Percentiles rank a stretch among this genome's conserved stretches.
These are phyloP conservation scores for Drosophila kuntzei DNA, from an alignment of 2,888 invertebrate species.

Conservation along the genomic window DNA sequence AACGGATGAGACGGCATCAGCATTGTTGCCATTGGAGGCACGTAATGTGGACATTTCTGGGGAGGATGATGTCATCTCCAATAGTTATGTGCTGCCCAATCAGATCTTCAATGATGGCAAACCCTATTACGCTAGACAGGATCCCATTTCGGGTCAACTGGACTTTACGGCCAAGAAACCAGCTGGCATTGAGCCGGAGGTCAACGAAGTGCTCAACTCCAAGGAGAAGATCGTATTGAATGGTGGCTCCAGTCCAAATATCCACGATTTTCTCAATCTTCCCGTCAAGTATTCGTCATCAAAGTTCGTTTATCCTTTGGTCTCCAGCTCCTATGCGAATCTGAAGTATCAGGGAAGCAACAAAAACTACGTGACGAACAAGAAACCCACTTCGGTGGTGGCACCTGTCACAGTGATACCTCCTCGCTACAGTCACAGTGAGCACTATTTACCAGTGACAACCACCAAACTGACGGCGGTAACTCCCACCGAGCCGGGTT, in stretches of 20 bases:
- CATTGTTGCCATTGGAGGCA: slow-evolving; percentile 81
- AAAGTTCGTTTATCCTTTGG: slow-evolving; percentile 89
- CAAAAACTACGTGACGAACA: slow-evolving; percentile 86
- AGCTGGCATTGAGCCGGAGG: slow-evolving; percentile 84
- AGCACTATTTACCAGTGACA: slow-evolving; percentile 74
- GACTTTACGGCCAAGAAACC: slow-evolving; percentile 88
- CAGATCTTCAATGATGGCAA: slow-evolving; percentile 89
- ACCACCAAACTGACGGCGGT: slow-evolving; percentile 81
- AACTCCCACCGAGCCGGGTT: slow-evolving; percentile 59
- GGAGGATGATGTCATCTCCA: slow-evolving; percentile 83
- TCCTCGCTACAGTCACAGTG: slow-evolving; percentile 71
- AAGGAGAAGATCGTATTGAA: slow-evolving; percentile 88
- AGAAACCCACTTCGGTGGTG: slow-evolving; percentile 85
- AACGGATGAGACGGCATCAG: slow-evolving; percentile 65
- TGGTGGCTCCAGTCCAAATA: slow-evolving; percentile 87
- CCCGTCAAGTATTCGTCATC: slow-evolving; percentile 89
- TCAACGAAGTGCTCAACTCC: slow-evolving; percentile 84
- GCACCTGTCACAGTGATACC: slow-evolving; percentile 77
- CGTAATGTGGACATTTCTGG: slow-evolving; percentile 74
- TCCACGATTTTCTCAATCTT: slow-evolving; percentile 89
- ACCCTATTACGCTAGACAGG: slow-evolving; percentile 90
- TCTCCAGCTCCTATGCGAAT: slow-evolving; percentile 90
- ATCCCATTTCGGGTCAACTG: slow-evolving; percentile 89
- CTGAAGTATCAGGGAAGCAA: slow-evolving; percentile 89
- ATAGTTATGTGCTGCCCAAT: slow-evolving; percentile 86